phyloP scores from a whole-genome alignment of 2,113 vertebrate genomes.

The Orycteropus afer region DNA sequence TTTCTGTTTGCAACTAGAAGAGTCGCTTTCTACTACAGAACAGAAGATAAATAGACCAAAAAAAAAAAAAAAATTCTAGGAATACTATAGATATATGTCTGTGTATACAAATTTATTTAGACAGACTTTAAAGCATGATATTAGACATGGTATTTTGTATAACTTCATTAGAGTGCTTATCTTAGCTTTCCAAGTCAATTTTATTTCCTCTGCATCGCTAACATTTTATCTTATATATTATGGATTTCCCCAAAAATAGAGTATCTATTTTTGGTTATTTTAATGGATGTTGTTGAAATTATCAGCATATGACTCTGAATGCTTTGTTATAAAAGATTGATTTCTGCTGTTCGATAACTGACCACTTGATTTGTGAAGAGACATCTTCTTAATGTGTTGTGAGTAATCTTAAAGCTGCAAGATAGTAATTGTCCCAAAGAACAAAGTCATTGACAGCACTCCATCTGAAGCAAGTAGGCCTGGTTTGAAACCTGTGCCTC shows the following conservation, averaged over 20 bases:
- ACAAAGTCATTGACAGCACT: neutral
- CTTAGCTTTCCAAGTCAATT: neutral
- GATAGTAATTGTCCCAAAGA: neutral
- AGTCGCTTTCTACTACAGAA: neutral
- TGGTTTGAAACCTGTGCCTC: neutral
- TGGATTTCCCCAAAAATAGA: neutral
- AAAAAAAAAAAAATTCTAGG: neutral
- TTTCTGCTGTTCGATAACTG: neutral
- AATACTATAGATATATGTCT: neutral
- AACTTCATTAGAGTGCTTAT: neutral
- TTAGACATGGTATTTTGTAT: neutral
- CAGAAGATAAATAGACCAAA: slow-evolving; percentile 24
- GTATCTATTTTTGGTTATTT: neutral
- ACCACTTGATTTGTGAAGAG: neutral
- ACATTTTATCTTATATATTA: neutral
- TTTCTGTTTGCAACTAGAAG: neutral
- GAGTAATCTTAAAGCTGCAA: neutral
- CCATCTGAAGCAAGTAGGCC: neutral
- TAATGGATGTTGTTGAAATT: slow-evolving; percentile 6
- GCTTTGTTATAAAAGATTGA: neutral
- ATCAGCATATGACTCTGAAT: neutral
- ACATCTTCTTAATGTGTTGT: neutral
- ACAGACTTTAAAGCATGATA: neutral
- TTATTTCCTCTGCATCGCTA: neutral
- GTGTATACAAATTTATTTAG: neutral